These are phyloP conservation scores for Tragelaphus scriptus DNA, from an alignment of 2,113 vertebrate species.

Conservation along the genomic window DNA sequence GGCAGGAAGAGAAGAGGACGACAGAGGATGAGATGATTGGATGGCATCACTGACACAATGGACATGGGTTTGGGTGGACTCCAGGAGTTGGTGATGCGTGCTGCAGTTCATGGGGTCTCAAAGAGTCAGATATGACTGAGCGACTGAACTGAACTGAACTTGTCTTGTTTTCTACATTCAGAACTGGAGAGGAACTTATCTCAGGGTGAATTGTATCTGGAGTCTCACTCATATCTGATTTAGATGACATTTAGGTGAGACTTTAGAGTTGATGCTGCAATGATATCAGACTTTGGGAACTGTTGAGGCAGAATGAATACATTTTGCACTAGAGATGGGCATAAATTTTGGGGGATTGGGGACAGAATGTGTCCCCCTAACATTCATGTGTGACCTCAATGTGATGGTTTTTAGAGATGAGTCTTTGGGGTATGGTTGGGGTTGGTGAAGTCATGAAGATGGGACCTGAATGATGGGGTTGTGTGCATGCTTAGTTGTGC, in stretches of 20 bases:
- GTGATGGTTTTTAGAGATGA: background rate
- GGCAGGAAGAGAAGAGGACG: too few relatives aligned
- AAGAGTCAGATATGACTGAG: fast-evolving
- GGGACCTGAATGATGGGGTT: background rate
- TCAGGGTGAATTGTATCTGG: background rate
- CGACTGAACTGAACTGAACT: background rate
- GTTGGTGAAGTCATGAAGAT: background rate
- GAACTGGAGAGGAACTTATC: background rate
- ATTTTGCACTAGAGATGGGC: background rate
- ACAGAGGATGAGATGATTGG: too few relatives aligned
- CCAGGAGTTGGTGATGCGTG: too few relatives aligned
- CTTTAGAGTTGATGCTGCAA: background rate
- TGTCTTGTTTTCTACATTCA: background rate
- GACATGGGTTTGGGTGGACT: too few relatives aligned
- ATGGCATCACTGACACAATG: too few relatives aligned
- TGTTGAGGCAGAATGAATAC: background rate
- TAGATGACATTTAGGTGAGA: background rate
- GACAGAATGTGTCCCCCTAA: background rate
- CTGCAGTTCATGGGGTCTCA: too few relatives aligned
- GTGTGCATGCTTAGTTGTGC: background rate
- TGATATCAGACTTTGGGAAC: too few relatives aligned
- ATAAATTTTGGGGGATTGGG: background rate
- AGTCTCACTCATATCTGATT: background rate
- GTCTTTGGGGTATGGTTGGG: too few relatives aligned
- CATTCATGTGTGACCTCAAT: background rate